Percentiles rank a stretch among this genome's conserved stretches.
Conservation (phyloP, 2,113 vertebrate genomes). For the Brachypteracias leptosomus region DNA sequence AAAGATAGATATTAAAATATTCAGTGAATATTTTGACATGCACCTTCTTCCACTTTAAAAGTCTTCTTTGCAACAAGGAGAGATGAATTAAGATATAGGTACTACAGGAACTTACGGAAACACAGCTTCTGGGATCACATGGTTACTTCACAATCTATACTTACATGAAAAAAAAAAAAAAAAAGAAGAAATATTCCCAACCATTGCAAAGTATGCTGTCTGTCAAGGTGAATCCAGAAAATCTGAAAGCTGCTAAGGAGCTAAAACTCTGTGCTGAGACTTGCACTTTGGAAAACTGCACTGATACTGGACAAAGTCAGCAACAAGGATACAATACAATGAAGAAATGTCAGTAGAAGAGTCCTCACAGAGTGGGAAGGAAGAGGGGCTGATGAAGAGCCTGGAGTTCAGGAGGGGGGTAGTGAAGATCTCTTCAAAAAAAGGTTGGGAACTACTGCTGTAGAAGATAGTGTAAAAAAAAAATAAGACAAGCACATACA, state of each 20-base stretch:
- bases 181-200: neutral
- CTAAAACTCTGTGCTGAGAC: neutral
- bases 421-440: neutral
- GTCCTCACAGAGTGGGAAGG: neutral
- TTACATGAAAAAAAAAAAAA: neutral
- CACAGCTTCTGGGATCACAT: neutral
- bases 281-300: neutral
- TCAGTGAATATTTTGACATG: neutral
- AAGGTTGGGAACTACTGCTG: accelerated
- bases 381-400: neutral
- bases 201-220: neutral
- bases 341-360: neutral
- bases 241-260: neutral
- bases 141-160: neutral
- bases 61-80: neutral
- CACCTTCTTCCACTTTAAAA: neutral
- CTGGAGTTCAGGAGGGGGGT: neutral
- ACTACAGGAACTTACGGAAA: neutral
- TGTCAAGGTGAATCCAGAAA: neutral
- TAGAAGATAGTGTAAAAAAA: neutral
- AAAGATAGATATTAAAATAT: neutral
- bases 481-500: neutral
- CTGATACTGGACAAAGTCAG: neutral
- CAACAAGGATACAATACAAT: accelerated
- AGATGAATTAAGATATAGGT: neutral